Percentiles rank a stretch among this genome's conserved stretches.
Evolutionary conservation across 2,888 invertebrate genomes (phyloP).

Genomic region (Caenorhabditis wallacei): DNA sequence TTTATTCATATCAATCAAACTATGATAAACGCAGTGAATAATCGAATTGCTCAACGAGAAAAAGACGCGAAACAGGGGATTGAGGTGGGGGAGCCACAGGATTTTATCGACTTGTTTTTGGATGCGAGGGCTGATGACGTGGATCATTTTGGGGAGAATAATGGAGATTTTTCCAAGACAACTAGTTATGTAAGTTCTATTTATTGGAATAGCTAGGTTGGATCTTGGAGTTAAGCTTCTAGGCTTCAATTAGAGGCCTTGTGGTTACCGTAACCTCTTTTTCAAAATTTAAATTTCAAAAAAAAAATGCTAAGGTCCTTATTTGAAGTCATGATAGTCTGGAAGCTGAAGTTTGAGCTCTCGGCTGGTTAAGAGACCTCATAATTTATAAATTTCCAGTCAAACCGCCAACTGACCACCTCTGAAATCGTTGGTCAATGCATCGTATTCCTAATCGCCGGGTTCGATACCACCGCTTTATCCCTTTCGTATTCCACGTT

Average conservation of each 20-base stretch:
- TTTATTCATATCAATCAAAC: constrained; percentile 33
- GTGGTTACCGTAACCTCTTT: too few relatives aligned
- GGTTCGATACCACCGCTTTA: constrained; percentile 85
- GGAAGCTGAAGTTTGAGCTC: too few relatives aligned
- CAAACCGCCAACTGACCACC: constrained; percentile 46
- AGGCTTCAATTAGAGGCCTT: too few relatives aligned
- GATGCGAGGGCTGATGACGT: constrained; percentile 69
- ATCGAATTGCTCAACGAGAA: constrained; percentile 60
- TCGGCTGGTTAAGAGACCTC: too few relatives aligned
- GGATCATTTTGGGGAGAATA: constrained; percentile 29
- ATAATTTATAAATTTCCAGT: constrained; percentile 12
- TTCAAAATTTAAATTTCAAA: too few relatives aligned
- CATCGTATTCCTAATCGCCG: constrained; percentile 85
- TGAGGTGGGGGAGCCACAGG: constrained; percentile 55
- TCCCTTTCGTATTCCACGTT: constrained; percentile 84
- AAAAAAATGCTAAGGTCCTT: too few relatives aligned
- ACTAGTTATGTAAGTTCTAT: constrained; percentile 41
- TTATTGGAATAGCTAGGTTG: too few relatives aligned
- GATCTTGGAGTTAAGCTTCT: too few relatives aligned
- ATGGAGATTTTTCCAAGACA: constrained; percentile 32
- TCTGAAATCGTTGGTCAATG: constrained; percentile 83
- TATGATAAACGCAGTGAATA: constrained; percentile 44
- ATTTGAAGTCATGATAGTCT: too few relatives aligned
- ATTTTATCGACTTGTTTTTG: constrained; percentile 77
- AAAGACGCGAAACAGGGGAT: constrained; percentile 49